Percentiles rank a stretch among this genome's conserved stretches.
Conservation (phyloP, 2,113 vertebrate genomes). For the Loxodonta africana region DNA sequence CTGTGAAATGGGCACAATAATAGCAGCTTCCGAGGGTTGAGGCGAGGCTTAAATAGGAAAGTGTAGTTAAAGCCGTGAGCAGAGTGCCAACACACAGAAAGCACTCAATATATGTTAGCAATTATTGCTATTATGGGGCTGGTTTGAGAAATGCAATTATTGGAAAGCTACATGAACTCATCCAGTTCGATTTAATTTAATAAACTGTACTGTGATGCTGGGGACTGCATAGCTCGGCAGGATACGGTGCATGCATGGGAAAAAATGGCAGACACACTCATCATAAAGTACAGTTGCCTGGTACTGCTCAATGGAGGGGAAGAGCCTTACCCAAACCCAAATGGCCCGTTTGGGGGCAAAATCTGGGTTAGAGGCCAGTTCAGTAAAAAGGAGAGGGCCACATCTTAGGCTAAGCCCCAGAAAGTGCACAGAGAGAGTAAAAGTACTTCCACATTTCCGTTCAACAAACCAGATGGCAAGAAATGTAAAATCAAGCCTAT, state of each 20-base stretch:
- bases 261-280: neutral
- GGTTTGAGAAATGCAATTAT: conserved; percentile 1
- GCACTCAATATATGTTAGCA: neutral
- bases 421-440: neutral
- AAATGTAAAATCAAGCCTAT: conserved; percentile 73
- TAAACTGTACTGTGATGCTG: neutral
- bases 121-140: neutral
- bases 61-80: neutral
- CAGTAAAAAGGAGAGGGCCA: neutral
- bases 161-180: neutral
- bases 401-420: neutral
- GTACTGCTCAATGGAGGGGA: neutral
- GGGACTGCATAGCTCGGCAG: neutral
- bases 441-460: conserved; percentile 74
- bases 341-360: neutral
- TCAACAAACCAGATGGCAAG: conserved; percentile 78
- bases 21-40: neutral
- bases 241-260: too few species aligned
- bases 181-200: neutral
- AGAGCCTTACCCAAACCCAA: neutral
- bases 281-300: accelerated
- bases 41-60: neutral
- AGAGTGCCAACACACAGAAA: neutral
- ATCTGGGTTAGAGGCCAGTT: conserved; percentile 1
- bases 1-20: neutral